Evolutionary conservation across 2,113 vertebrate species (phyloP), one percentile per base, ranked within the genome.

Genomic region (Garra rufa): DNA sequence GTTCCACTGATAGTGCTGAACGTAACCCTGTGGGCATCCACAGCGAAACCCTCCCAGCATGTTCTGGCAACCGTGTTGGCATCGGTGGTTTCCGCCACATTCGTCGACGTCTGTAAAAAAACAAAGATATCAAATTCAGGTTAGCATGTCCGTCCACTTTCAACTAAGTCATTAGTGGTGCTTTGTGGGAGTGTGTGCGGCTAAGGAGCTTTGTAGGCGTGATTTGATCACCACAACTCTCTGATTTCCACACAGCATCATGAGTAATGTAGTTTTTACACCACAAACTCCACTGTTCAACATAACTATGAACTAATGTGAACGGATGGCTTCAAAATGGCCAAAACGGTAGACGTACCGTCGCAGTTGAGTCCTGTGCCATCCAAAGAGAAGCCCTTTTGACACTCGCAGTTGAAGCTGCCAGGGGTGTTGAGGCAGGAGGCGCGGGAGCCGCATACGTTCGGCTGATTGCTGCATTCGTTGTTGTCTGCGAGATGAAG

Each of bases 1-100:
- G 90, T 98, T 96, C 98, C 97, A 98, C 92, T 98, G 97, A 92
- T 98, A 97, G 92, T 98, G 97, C 73, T 96, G 97, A 24, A 97
- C 95, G 26, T 99, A 99, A 83, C 98, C 98, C 84, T 96, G 96
- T 0, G 97, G 97, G 44, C 98, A 99, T 92, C 95, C 94, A 0
- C 97, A 99, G 88, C 96, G 95, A 92, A 92, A 99, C 0, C 97
- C 96, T 1, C 97, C 98, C 1, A 97, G 86, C 92, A 98, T 95
- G 6, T 99, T 99, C 92, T 98, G 97, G 85, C 98, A 99, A 85
- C 97, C 96, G 0, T 98, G 96, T 83, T 96, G 97, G 89, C 96
- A 98, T 75, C 93, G 95, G 71, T 99, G 97, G 91, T 96, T 97
- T 7, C 94, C 96, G 0, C 91, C 90, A 4, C 98, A 98, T 89